A percentile compares a stretch with the other conserved stretches of the same genome.
These are phyloP conservation scores for Bubo bubo DNA, from an alignment of 2,113 vertebrate genomes.

Conservation along the genomic window DNA sequence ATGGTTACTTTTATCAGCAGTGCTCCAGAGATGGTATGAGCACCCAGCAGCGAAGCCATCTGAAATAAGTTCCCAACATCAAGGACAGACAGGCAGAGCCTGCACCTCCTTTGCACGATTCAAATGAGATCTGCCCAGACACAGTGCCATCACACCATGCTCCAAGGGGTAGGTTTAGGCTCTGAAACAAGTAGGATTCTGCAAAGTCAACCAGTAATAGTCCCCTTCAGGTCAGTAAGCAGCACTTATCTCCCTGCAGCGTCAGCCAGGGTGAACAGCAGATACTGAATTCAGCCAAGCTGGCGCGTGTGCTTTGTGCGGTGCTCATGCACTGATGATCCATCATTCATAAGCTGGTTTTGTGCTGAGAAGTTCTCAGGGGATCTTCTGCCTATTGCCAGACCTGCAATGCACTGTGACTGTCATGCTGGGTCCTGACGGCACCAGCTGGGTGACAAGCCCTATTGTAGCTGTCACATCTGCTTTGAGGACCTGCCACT, in stretches of 20 bases:
- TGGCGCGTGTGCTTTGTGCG: not conserved
- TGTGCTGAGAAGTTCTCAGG: slow-evolving; percentile 38
- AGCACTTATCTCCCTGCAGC: not conserved
- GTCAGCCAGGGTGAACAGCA: not conserved
- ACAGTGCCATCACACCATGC: accelerated
- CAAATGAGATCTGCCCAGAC: not conserved
- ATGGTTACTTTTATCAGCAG: not conserved
- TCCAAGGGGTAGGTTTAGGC: not conserved
- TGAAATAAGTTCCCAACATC: not conserved
- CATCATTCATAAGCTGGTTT: slow-evolving; percentile 23
- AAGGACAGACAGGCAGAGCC: accelerated
- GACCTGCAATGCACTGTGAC: not conserved
- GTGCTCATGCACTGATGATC: not conserved
- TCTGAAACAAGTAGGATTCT: not conserved
- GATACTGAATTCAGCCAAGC: not conserved
- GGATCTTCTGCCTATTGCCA: slow-evolving; percentile 23
- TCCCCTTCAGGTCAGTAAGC: not conserved
- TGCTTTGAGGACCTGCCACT: slow-evolving; percentile 54
- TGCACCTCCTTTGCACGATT: accelerated
- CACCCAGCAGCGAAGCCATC: not conserved
- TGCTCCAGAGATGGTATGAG: not conserved
- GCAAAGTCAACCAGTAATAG: not conserved
- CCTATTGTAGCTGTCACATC: slow-evolving; percentile 45
- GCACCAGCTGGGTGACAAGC: slow-evolving; percentile 5
- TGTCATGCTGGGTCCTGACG: slow-evolving; percentile 32